phyloP scores from a whole-genome alignment of 2,797 vertebrate species.

The Melanotaenia nigrans region DNA sequence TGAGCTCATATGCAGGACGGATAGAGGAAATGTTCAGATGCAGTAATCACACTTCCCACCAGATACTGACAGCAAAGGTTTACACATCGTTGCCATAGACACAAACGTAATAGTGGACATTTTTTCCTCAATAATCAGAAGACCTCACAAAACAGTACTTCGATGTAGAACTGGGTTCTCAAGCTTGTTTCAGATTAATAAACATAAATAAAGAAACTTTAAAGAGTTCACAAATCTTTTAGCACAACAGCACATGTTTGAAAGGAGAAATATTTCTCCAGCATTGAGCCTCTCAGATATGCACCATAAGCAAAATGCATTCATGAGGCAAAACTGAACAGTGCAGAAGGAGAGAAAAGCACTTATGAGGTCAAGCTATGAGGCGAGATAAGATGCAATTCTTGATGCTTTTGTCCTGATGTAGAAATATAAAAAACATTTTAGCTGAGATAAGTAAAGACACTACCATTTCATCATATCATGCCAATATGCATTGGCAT shows the following conservation, averaged over 20 bases:
- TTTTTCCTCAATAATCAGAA: background rate
- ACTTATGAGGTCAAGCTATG: slow-evolving; percentile 1
- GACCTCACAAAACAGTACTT: background rate
- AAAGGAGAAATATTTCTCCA: background rate
- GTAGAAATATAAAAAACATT: background rate
- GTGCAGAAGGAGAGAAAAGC: background rate
- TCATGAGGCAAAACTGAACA: slow-evolving; percentile 4
- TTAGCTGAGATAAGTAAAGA: background rate
- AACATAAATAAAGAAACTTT: background rate
- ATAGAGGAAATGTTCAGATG: background rate
- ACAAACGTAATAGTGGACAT: background rate
- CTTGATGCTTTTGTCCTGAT: background rate
- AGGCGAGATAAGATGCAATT: slow-evolving; percentile 5
- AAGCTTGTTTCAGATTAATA: background rate
- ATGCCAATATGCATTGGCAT: slow-evolving; percentile 40
- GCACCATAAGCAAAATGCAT: slow-evolving; percentile 8
- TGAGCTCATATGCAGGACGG: background rate
- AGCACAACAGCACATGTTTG: background rate
- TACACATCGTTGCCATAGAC: background rate
- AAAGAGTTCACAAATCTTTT: background rate
- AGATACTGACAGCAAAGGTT: background rate
- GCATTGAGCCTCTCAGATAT: background rate
- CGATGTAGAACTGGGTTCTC: background rate
- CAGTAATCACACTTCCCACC: background rate
- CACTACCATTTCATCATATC: slow-evolving; percentile 33